Evolutionary conservation across 2,113 vertebrate genomes (phyloP), one percentile per base, ranked within the genome.

Genomic region (Probosciger aterrimus): DNA sequence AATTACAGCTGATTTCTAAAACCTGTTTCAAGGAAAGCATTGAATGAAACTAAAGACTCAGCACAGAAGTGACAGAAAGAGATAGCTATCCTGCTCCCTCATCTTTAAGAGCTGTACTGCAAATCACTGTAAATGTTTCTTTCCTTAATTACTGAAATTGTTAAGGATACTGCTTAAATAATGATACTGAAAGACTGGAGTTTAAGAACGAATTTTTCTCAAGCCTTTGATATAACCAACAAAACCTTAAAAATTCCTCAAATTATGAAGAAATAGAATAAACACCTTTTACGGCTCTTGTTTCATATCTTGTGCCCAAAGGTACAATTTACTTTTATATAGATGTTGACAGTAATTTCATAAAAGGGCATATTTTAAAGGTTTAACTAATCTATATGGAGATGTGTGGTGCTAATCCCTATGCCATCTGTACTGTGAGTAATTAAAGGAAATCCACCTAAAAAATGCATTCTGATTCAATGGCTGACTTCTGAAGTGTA

Each of bases 1-100:
- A 97, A 96, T 94, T 90, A 86, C 43, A 50, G 37, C 28, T 88
- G 59, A 77, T 94, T 93, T 91, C 78, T 88, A 70, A 95, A 95
- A 82, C 79, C 82, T 88, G 14, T 93, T 95, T 93, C 68, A 90
- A 5, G 4, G 64, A 47, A 92, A 83, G 8, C 2, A 0, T 49
- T 80, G 75, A 93, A 79, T 80, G 70, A 76, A 93, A 62, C 41
- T 79, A 25, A 76, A 86, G 92, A 77, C 78, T 94, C 75, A 63
- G 71, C 78, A 85, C 37, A 90, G 71, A 89, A 80, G 18, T 71
- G 63, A 63, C 47, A 87, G 67, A 84, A 82, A 82, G 80, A 87
- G 57, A 71, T 18, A 63, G n/a, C 59, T 91, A 80, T 87, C 20
- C 49, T 90, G 14, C 41, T 93, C 6, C 53, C 37, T 74, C 30